Base-by-base conservation (phyloP, 2,797 vertebrate species). In the Pempheris klunzingeri region DNA sequence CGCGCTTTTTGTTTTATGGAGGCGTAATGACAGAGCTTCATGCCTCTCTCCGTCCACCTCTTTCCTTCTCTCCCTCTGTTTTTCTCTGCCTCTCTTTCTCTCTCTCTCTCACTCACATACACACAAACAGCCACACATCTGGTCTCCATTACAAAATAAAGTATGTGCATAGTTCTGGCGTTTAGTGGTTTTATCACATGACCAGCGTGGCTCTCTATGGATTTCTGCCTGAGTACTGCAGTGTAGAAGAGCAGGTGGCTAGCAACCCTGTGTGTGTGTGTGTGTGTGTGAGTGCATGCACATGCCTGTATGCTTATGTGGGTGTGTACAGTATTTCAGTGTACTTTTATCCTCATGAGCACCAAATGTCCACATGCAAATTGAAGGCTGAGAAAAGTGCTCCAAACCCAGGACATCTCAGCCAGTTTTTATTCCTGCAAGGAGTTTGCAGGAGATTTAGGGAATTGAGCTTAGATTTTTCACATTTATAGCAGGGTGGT, bases 1-100 rank as follows among this genome's bases (percentile, higher is more conserved):
- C 84, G 87, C 87, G 81, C 86, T 91, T 92, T 92, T 92, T 91
- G 87, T 88, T 90, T 89, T 87, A 92, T 90, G 90, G 88, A 89
- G 92, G 90, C 88, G 85, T 93, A 92, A 92, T 93, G 89, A 93
- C 88, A 91, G 89, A 92, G 87, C 81, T 79, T 70, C 82, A 70
- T 86, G 76, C 60, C 58, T 75, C 66, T 80, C 78, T 71, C 73
- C 10, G n/a, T 72, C 55, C 63, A 77, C 70, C 65, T 84, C 74
- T 59, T 44, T 65, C n/a, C 43, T 53, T 74, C 63, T 67, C 65
- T 80, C 77, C 36, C 50, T 54, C 36, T 73, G 17, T 85, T 44
- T 75, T 30, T 77, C 63, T 57, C 61, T 49, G 67, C 52, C 60
- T 50, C 52, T 30, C 36, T 32, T 58, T 39, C 46, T 67, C 38